These are phyloP conservation scores for Chaetodon trifasciatus DNA, from an alignment of 2,797 vertebrate species.

Conservation along the genomic window DNA sequence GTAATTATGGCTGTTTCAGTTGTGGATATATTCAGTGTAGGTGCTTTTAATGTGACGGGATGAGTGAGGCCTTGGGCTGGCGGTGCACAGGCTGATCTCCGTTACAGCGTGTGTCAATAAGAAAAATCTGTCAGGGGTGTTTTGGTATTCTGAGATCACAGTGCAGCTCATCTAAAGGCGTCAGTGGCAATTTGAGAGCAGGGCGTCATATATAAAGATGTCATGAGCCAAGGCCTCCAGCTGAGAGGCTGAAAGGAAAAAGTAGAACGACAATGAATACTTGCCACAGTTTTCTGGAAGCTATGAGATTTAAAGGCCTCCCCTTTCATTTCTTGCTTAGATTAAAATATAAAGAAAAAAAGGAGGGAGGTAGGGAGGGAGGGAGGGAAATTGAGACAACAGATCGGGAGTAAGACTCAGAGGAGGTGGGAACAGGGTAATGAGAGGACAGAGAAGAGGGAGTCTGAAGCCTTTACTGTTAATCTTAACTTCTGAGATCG, in stretches of 20 bases:
- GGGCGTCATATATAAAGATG: conserved; percentile 91
- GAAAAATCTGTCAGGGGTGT: conserved; percentile 87
- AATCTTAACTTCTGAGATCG: conserved; percentile 85
- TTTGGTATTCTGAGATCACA: conserved; percentile 89
- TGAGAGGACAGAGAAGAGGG: conserved; percentile 20
- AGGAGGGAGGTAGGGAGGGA: conserved; percentile 12
- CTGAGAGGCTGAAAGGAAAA: conserved; percentile 88
- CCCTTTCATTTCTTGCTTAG: conserved; percentile 86
- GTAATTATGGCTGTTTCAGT: conserved; percentile 71
- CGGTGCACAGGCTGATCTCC: conserved; percentile 64
- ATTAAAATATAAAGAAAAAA: conserved; percentile 82
- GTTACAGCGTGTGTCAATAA: conserved; percentile 84
- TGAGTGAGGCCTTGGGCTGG: conserved; percentile 55
- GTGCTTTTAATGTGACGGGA: conserved; percentile 40
- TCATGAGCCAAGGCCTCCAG: conserved; percentile 87
- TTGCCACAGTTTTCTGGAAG: conserved; percentile 87
- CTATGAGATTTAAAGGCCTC: conserved; percentile 88
- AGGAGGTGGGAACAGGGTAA: conserved; percentile 17
- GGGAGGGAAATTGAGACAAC: conserved; percentile 55
- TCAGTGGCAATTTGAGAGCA: conserved; percentile 90
- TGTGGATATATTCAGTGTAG: conserved; percentile 35
- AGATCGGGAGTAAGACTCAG: conserved; percentile 32
- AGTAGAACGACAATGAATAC: conserved; percentile 86
- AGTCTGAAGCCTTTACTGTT: conserved; percentile 75
- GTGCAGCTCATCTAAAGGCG: conserved; percentile 89